Evolutionary conservation across 2,888 invertebrate genomes (phyloP).

Genomic region (Carpatolechia fugitivella): DNA sequence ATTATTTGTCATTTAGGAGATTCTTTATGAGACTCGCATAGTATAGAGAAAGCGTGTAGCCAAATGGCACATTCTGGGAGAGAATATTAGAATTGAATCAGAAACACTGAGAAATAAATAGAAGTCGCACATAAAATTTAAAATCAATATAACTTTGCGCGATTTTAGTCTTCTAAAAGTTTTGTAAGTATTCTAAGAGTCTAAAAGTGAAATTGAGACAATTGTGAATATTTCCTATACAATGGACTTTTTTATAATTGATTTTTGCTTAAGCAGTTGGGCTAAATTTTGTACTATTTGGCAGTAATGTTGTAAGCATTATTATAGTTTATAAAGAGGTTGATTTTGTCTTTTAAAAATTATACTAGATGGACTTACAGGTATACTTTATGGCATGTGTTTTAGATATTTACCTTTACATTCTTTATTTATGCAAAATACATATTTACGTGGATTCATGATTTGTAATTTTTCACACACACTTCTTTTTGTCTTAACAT

Average conservation of each 20-base stretch:
- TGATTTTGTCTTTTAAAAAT: neutral
- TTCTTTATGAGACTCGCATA: constrained; percentile 14
- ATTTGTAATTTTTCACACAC: no score
- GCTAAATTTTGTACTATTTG: constrained; percentile 6
- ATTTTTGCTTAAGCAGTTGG: neutral
- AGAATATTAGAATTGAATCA: constrained; percentile 23
- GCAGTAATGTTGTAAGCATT: constrained; percentile 1
- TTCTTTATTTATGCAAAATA: no score
- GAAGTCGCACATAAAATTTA: neutral
- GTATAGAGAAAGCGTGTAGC: constrained; percentile 28
- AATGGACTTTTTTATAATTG: neutral
- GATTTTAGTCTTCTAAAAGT: neutral
- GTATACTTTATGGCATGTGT: neutral
- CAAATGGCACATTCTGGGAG: constrained; percentile 53
- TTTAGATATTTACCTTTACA: no score
- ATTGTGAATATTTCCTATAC: no score
- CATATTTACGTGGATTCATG: no score
- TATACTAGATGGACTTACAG: neutral
- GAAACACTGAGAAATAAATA: neutral
- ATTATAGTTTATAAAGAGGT: neutral
- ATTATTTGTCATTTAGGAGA: neutral
- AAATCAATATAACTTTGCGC: neutral
- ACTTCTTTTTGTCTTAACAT: no score
- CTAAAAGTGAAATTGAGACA: constrained; percentile 14
- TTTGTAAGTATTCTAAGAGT: neutral